Conservation (phyloP, 2,797 vertebrate genomes). For the Apodemus agrarius region DNA sequence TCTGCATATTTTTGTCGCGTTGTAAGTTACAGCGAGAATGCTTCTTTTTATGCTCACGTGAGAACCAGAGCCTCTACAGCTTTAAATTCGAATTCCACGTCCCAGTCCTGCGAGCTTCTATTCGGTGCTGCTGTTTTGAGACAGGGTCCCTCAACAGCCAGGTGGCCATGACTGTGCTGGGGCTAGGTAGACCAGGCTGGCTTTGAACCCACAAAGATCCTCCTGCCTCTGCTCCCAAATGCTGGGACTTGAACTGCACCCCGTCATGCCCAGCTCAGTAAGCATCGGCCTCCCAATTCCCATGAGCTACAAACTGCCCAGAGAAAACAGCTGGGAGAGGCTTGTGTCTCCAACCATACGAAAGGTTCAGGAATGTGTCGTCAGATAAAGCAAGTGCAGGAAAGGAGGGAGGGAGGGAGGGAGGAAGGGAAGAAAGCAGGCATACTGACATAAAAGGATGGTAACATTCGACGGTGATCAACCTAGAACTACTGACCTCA, state of each 20-base stretch:
- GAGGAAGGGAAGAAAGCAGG: too few relatives aligned
- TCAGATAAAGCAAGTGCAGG: background rate
- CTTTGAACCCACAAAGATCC: background rate
- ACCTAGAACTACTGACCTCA: background rate
- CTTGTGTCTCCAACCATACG: background rate
- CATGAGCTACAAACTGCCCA: background rate
- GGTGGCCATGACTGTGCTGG: background rate
- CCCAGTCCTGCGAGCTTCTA: background rate
- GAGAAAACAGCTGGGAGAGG: background rate
- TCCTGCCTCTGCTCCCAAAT: background rate
- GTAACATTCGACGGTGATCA: background rate
- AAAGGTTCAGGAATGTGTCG: background rate
- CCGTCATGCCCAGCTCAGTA: background rate
- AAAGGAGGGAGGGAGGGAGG: rapidly evolving
- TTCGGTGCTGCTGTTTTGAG: background rate
- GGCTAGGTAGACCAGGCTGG: background rate
- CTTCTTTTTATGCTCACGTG: background rate
- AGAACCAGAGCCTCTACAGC: background rate
- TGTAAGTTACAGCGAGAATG: background rate
- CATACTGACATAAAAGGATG: background rate
- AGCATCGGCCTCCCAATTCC: background rate
- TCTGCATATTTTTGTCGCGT: background rate
- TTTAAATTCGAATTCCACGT: background rate
- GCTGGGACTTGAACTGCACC: background rate
- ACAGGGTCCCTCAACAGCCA: background rate